A percentile compares a stretch with the other conserved stretches of the same genome.
Evolutionary conservation across 2,797 vertebrate genomes (phyloP).

Genomic region (Sternarchorhynchus goeldii): DNA sequence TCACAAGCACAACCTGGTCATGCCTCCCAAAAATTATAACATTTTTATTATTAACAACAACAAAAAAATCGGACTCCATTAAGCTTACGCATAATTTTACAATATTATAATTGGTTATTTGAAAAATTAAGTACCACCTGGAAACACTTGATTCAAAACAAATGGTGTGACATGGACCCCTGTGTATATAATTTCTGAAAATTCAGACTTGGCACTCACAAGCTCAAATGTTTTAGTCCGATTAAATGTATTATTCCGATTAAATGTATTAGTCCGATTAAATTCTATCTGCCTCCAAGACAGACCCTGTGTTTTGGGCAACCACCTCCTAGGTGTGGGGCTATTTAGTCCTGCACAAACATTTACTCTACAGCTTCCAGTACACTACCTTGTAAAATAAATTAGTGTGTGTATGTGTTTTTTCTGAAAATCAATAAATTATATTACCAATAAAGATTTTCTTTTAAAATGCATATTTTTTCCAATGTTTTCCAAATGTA

Average conservation of each 20-base stretch:
- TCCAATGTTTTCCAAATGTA: too few relatives aligned
- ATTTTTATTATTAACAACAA: background rate
- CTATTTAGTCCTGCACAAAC: slow-evolving; percentile 41
- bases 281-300: slow-evolving; percentile 47
- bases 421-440: too few relatives aligned
- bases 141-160: slow-evolving; percentile 28
- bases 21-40: background rate
- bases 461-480: too few relatives aligned
- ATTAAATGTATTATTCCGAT: slow-evolving; percentile 52
- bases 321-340: slow-evolving; percentile 16
- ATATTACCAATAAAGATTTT: too few relatives aligned
- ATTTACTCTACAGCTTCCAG: slow-evolving; percentile 40
- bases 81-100: slow-evolving; percentile 24
- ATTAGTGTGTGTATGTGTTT: slow-evolving; percentile 2
- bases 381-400: slow-evolving; percentile 24
- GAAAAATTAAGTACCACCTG: slow-evolving; percentile 22
- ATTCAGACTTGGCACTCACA: slow-evolving; percentile 46
- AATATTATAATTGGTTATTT: slow-evolving; percentile 30
- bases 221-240: slow-evolving; percentile 51
- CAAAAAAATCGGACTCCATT: background rate
- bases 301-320: slow-evolving; percentile 43
- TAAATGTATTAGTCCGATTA: slow-evolving; percentile 53
- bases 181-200: slow-evolving; percentile 28
- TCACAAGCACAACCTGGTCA: slow-evolving; percentile 23
- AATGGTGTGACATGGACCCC: slow-evolving; percentile 32